phyloP scores from a whole-genome alignment of 2,888 invertebrate species.

The Caenorhabditis virilis region DNA sequence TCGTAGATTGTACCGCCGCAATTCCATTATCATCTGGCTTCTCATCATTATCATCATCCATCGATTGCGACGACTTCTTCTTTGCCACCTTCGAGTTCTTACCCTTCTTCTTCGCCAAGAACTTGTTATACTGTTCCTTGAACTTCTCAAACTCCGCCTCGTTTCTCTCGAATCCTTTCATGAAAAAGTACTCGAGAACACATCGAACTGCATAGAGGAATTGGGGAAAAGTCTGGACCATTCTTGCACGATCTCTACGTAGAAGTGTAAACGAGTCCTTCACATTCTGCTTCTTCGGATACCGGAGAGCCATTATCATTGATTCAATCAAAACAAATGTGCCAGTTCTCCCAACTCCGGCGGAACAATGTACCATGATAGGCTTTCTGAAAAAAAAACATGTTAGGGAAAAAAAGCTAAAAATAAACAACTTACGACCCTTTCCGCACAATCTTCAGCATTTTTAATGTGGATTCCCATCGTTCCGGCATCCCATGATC shows the following conservation, averaged over 20 bases:
- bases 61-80: too few relatives aligned
- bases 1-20: too few relatives aligned
- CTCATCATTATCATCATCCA: too few relatives aligned
- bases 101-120: too few relatives aligned
- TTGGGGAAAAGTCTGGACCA: slow-evolving; percentile 19
- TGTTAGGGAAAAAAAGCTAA: not conserved
- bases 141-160: not conserved
- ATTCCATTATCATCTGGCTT: too few relatives aligned
- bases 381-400: slow-evolving; percentile 17
- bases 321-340: slow-evolving; percentile 24
- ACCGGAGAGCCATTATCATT: slow-evolving; percentile 14
- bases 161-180: slow-evolving; percentile 11
- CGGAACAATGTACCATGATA: slow-evolving; percentile 23
- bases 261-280: slow-evolving; percentile 9
- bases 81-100: too few relatives aligned
- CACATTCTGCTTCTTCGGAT: slow-evolving; percentile 8
- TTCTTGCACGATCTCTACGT: slow-evolving; percentile 18
- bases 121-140: too few relatives aligned
- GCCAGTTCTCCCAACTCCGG: slow-evolving; percentile 29
- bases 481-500: slow-evolving; percentile 29
- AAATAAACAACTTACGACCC: slow-evolving; percentile 10
- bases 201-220: slow-evolving; percentile 23
- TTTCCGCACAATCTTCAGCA: slow-evolving; percentile 9
- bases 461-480: slow-evolving; percentile 5
- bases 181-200: slow-evolving; percentile 15